phyloP scores from a whole-genome alignment of 2,888 invertebrate species.

The Lysandra coridon region DNA sequence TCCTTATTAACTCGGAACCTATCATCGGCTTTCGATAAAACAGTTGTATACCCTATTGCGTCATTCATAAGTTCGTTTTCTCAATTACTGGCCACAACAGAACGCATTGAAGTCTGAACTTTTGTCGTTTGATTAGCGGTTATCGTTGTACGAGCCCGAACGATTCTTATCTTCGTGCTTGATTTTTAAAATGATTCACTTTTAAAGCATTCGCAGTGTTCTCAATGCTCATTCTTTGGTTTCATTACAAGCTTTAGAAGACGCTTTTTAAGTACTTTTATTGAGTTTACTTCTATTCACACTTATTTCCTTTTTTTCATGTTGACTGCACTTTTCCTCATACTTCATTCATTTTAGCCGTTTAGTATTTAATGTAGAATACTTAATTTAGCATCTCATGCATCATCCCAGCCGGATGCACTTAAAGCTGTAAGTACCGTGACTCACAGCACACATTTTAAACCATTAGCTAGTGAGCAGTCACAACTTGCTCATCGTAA shows the following conservation, averaged over 20 bases:
- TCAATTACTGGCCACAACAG: constrained; percentile 43
- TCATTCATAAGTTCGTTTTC: constrained; percentile 44
- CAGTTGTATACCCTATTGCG: constrained; percentile 68
- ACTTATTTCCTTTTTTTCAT: neutral
- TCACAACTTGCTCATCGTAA: constrained; percentile 1
- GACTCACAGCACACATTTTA: constrained; percentile 21
- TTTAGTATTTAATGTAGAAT: neutral
- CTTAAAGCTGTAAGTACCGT: constrained; percentile 14
- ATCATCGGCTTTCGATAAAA: constrained; percentile 53
- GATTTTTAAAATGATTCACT: neutral
- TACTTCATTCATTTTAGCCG: neutral
- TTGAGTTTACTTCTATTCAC: neutral
- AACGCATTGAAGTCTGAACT: constrained; percentile 72
- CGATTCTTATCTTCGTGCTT: constrained; percentile 4
- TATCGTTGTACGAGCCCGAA: constrained; percentile 48
- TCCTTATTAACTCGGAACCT: constrained; percentile 47
- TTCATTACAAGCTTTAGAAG: neutral
- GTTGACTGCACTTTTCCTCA: neutral
- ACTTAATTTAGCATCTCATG: constrained; percentile 17
- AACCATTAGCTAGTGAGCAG: constrained; percentile 16
- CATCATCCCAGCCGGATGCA: constrained; percentile 22
- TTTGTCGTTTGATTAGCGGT: constrained; percentile 74
- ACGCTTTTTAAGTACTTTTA: neutral
- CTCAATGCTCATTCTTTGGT: neutral
- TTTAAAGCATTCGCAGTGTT: neutral